These are phyloP conservation scores for Drosophila punjabiensis DNA, from an alignment of 1,140 invertebrate species.

Conservation along the genomic window DNA sequence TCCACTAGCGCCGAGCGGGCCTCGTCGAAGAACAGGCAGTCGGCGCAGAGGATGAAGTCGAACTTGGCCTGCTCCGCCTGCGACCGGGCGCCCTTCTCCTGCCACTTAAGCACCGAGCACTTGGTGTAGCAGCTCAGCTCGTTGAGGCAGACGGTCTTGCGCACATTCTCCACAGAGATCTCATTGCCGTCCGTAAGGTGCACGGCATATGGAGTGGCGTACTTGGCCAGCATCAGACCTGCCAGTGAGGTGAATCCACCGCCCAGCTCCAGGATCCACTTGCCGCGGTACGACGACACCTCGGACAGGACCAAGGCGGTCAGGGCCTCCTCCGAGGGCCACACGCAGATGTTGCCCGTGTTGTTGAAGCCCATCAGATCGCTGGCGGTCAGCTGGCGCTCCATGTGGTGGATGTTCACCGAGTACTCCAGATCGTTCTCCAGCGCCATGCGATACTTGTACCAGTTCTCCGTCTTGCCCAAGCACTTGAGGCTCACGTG, in stretches of 20 bases:
- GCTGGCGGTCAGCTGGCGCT: slow-evolving; percentile 88
- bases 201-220: slow-evolving; percentile 87
- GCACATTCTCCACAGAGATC: slow-evolving; percentile 91
- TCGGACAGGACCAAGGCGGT: slow-evolving; percentile 91
- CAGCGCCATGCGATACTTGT: slow-evolving; percentile 86
- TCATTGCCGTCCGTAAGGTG: slow-evolving; percentile 93
- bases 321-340: slow-evolving; percentile 95
- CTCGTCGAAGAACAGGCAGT: slow-evolving; percentile 94
- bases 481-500: slow-evolving; percentile 75
- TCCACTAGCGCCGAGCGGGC: slow-evolving; percentile 90
- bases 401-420: slow-evolving; percentile 87
- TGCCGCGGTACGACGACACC: slow-evolving; percentile 88
- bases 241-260: slow-evolving; percentile 95
- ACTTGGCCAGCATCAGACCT: slow-evolving; percentile 91
- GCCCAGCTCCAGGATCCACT: slow-evolving; percentile 91
- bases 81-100: slow-evolving; percentile 59
- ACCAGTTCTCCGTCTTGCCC: slow-evolving; percentile 86
- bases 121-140: slow-evolving; percentile 86
- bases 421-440: slow-evolving; percentile 82
- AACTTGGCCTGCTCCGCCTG: slow-evolving; percentile 85
- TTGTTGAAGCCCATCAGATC: slow-evolving; percentile 95
- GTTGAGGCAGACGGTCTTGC: slow-evolving; percentile 88
- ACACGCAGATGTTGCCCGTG: slow-evolving; percentile 96
- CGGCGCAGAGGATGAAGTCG: slow-evolving; percentile 91
- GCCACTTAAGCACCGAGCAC: slow-evolving; percentile 87